Evolutionary conservation across 1,140 invertebrate genomes (phyloP), one percentile per base, ranked within the genome.

Genomic region (Halictus rubicundus): DNA sequence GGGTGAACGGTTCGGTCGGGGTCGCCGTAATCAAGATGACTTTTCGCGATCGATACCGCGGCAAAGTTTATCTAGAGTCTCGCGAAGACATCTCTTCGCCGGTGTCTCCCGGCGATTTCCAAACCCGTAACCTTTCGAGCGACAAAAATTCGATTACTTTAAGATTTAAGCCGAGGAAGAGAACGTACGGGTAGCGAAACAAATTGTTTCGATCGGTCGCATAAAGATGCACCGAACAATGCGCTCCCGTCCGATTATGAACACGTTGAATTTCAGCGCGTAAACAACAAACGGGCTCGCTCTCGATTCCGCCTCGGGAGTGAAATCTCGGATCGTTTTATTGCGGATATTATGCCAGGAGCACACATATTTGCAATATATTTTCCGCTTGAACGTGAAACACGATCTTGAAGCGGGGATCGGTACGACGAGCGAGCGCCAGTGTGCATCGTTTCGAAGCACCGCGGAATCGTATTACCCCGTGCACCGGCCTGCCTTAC

Each of bases 271-370:
- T 72, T 39, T 16, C 59, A 21, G 27, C 16, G 68, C 23, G 54
- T 52, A 72, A 78, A 64, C 68, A 71, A 32, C 3, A 32, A 32
- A 46, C n/a, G 27, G 23, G 23, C 54, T 65, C 32, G 21, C 75
- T 63, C 46, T 63, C 46, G 23, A 23, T 78, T 57, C 63, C 76
- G 61, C n/a, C 8, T 8, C 25, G 42, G 37, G 59, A 72, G 68
- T 54, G 76, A 69, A 69, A 77, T 46, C 46, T 57, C 27, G 46
- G 12, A 42, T 72, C 60, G 46, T 78, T 64, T 78, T 78, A 78
- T 78, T 42, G 68, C 54, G 76, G 59, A 72, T 64, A 78, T 78
- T 78, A 78, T 78, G 76, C 76, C 76, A 72, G 68, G 76, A 72
- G 69, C 68, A 46, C 68, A 23, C 59, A 54, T 64, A 72, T 72